phyloP scores from a whole-genome alignment of 1,140 invertebrate species.

The Mycetomoellerius zeteki region DNA sequence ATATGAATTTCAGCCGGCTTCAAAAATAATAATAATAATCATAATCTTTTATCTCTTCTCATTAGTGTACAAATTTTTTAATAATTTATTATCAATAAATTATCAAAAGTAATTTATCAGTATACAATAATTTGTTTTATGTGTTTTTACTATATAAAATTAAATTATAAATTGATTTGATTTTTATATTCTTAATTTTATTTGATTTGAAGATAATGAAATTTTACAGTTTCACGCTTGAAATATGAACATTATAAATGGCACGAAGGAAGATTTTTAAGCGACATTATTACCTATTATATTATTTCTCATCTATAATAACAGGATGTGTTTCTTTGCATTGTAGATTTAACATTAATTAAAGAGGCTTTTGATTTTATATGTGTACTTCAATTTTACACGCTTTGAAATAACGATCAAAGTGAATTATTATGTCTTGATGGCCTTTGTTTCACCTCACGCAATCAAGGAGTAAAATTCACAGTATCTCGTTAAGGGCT shows the following conservation, averaged over 20 bases:
- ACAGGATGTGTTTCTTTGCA: neutral
- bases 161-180: neutral
- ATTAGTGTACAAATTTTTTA: no score
- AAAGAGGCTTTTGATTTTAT: neutral
- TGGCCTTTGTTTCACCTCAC: constrained; percentile 9
- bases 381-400: constrained; percentile 16
- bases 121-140: neutral
- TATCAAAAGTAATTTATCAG: no score
- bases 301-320: constrained; percentile 9
- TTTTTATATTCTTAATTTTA: neutral
- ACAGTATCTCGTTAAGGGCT: constrained; percentile 31
- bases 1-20: neutral
- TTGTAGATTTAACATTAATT: neutral
- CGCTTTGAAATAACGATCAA: constrained; percentile 12
- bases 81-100: no score
- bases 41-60: neutral
- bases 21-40: constrained; percentile 11
- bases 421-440: constrained; percentile 12
- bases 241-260: neutral
- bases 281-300: neutral
- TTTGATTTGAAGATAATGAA: neutral
- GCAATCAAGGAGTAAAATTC: constrained; percentile 59
- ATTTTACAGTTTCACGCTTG: neutral
- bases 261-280: constrained; percentile 18
- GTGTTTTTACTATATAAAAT: constrained; percentile 12